Evolutionary conservation across 2,113 vertebrate genomes (phyloP), one percentile per base, ranked within the genome.

Genomic region (Cnemophilus loriae): DNA sequence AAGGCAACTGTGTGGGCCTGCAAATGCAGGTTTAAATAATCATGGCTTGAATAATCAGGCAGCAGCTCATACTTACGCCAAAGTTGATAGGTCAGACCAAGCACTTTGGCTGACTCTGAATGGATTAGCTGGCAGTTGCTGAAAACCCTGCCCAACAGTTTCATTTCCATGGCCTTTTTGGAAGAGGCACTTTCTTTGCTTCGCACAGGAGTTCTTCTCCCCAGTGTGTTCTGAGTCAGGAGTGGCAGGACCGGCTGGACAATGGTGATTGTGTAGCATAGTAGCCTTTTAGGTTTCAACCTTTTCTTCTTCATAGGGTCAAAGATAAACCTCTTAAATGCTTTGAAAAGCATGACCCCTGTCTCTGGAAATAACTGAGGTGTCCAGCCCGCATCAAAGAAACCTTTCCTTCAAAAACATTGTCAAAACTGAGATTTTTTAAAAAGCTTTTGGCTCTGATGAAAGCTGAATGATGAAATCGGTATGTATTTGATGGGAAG

Each of bases 241-340:
- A 94, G 89, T 90, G 74, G 81, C 83, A 96, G 83, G 88, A 77
- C 90, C 0, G 12, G 42, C 90, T 96, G 96, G 96, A 97, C 91
- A 94, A 94, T 86, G 91, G 84, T 65, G 79, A 96, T 71, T 96
- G 85, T 94, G 73, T 57, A 94, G 88, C 85, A 68, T 60, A 90
- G 92, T 95, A 93, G 90, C 79, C 88, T 97, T 97, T 96, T 87
- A 96, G 93, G 79, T 96, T 94, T 95, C 95, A 96, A 96, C 92
- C 73, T 96, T 97, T 96, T 94, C 79, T 96, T 97, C 92, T 95
- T 75, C 88, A 26, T 49, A 37, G 73, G 93, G 96, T 96, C 95
- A 96, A 95, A 96, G 95, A 94, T 84, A 96, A 96, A 96, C 82
- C 85, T 96, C 88, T 96, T 74, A 86, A 90, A 84, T 90, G 71